Evolutionary conservation across 1,140 invertebrate genomes (phyloP), one percentile per base, ranked within the genome.

Genomic region (Lucilia cuprina): DNA sequence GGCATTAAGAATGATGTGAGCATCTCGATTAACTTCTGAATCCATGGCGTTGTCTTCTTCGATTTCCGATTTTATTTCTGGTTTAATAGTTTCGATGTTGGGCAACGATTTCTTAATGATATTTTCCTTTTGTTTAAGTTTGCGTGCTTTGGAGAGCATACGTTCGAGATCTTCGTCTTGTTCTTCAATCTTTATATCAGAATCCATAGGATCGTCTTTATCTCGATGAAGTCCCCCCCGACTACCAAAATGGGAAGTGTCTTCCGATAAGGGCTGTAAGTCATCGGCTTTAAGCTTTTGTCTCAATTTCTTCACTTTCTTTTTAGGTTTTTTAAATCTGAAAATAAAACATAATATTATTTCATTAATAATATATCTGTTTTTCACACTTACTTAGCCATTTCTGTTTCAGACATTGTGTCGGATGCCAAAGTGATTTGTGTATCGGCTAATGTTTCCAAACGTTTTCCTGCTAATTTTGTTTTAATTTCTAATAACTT

Each of bases 321-420:
- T 98, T 89, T 98, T 99, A 41, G 96, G 93, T 92, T 99, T 99
- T 90, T 99, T 99, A 91, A 99, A 98, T 17, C 89, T 95, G 93
- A 41, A 77, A 77, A 4, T 30, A 74, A 21, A 25, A 74, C 80
- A 87, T 65, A 2, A 78, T 47, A 10, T 41, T 25, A 96, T n/a
- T 47, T 19, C 50, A 17, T 21, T 25, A 35, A 60, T 9, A 74
- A 21, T 74, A 30, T 30, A 30, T 30, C 25, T 30, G 25, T 74
- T 74, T 25, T 21, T 25, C 5, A 21, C n/a, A 74, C 12, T 85
- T 87, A 90, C 93, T 93, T 95, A 84, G 90, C 89, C 90, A 98
- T 92, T 92, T 99, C 97, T 84, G 95, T 93, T 84, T 95, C 93
- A 84, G 96, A 96, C 85, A 96, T 96, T 92, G 98, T 99, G 91